Evolutionary conservation across 1,140 invertebrate genomes (phyloP), one percentile per base, ranked within the genome.

Genomic region (Xylocopa sonorina): DNA sequence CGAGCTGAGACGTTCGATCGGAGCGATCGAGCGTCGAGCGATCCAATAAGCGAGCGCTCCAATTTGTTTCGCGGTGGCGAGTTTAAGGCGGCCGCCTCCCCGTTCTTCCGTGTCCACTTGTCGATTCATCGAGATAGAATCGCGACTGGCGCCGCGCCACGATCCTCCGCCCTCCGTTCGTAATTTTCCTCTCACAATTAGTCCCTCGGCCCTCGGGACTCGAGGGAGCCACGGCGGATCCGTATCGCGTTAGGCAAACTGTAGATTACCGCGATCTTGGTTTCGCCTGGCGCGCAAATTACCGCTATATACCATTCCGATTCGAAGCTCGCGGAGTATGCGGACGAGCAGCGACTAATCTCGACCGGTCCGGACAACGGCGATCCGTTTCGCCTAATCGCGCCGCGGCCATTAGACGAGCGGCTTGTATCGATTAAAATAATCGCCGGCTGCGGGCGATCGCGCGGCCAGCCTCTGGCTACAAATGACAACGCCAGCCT

Each of bases 191-290:
- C 18, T 46, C n/a, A n/a, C n/a, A n/a, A n/a, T n/a, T n/a, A n/a
- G n/a, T n/a, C n/a, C n/a, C n/a, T n/a, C n/a, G n/a, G n/a, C n/a
- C n/a, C n/a, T n/a, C n/a, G n/a, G n/a, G n/a, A n/a, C n/a, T n/a
- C n/a, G n/a, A n/a, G n/a, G n/a, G n/a, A n/a, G n/a, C n/a, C n/a
- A n/a, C n/a, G n/a, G n/a, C n/a, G 58, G 68, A 74, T 69, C 60
- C 63, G 64, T 76, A 81, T 85, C 68, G 74, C 66, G 55, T 62
- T 72, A 60, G 60, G 67, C 24, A 64, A 84, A 81, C 84, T 77
- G 43, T 69, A 82, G 83, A 84, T 85, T 85, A 85, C 71, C n/a
- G 83, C 77, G 80, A 86, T 86, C 60, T 58, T 48, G 58, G 71
- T 82, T 79, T 86, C 75, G 74, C 83, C 69, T 48, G 21, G 10